A percentile compares a stretch with the other conserved stretches of the same genome.
Conservation (phyloP, 64 coral and sea anemone species). For the Orbicella faveolata region DNA sequence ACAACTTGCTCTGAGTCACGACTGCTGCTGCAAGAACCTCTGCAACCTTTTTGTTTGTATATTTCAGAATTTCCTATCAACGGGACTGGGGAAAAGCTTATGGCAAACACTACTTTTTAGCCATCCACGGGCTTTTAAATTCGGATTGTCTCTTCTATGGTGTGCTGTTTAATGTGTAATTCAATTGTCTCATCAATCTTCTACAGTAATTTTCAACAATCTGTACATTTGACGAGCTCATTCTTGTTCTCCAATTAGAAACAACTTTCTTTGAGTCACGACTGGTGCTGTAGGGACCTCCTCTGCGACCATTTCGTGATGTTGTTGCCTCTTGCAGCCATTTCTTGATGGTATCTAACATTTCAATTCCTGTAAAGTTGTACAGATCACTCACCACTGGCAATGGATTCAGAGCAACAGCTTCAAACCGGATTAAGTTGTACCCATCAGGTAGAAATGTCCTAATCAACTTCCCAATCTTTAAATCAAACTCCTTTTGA, state of each 20-base stretch:
- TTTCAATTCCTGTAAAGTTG: background rate
- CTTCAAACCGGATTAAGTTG: conserved; percentile 15
- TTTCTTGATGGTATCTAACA: background rate
- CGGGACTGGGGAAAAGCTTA: too few relatives aligned
- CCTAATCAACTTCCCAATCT: too few relatives aligned
- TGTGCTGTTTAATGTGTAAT: background rate
- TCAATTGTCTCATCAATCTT: background rate
- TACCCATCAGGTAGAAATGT: background rate
- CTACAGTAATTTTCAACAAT: background rate
- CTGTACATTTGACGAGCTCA: background rate
- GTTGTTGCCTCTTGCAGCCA: background rate
- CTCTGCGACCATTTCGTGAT: background rate
- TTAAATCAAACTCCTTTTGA: background rate
- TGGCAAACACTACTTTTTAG: too few relatives aligned
- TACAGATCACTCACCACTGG: background rate
- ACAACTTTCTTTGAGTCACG: background rate
- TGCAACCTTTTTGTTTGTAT: background rate
- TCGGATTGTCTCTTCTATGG: too few relatives aligned
- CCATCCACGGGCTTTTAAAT: too few relatives aligned
- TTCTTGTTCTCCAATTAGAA: background rate
- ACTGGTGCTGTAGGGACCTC: background rate
- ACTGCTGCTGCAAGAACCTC: background rate
- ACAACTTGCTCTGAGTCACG: background rate
- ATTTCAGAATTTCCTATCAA: too few relatives aligned
- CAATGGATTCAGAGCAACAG: background rate